Base-by-base conservation (phyloP, 2,797 vertebrate genomes). In the Thaleichthys pacificus region DNA sequence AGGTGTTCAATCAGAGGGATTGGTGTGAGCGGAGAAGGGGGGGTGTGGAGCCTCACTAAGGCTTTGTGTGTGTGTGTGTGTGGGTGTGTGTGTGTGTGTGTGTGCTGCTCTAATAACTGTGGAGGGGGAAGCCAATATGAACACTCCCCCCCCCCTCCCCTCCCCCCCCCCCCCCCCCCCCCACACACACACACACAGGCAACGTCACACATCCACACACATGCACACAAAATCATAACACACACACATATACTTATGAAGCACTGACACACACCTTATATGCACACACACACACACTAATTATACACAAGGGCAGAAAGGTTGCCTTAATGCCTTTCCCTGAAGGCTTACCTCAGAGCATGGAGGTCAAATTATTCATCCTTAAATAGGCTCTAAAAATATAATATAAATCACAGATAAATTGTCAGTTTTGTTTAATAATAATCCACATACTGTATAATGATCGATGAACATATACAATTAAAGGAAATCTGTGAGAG, bases 231-330 rank as follows among this genome's bases (percentile, higher is more conserved):
- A 35, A n/a, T 38, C 8, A 38, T 38, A 38, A 38, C 35, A 38
- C 7, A 38, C 5, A 38, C 1, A 3, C 42, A 47, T 47, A 47
- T 14, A 14, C 42, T 47, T 47, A 47, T 14, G 12, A 47, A 3
- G 42, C 12, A 14, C 42, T 47, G 9, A 1, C 42, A 47, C 42
- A 47, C 2, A 47, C 15, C 3, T 2, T n/a, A 56, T 8, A 12
- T 3, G 17, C 38, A 24, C 22, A 17, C 30, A 17, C 68, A 38
- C 12, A 9, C 14, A 28, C 60, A 26, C 47, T 47, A 72, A 68
- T 72, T 69, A 64, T 49, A 77, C 69, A 47, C 70, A 77, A 77
- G 75, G 75, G 49, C 66, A 72, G 63, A 69, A 60, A 54, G 17
- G 32, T 66, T 47, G 66, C 60, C 30, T 22, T 58, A 30, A 61